A percentile compares a stretch with the other conserved stretches of the same genome.
These are phyloP conservation scores for Dryobota labecula DNA, from an alignment of 2,888 invertebrate genomes.

Conservation along the genomic window DNA sequence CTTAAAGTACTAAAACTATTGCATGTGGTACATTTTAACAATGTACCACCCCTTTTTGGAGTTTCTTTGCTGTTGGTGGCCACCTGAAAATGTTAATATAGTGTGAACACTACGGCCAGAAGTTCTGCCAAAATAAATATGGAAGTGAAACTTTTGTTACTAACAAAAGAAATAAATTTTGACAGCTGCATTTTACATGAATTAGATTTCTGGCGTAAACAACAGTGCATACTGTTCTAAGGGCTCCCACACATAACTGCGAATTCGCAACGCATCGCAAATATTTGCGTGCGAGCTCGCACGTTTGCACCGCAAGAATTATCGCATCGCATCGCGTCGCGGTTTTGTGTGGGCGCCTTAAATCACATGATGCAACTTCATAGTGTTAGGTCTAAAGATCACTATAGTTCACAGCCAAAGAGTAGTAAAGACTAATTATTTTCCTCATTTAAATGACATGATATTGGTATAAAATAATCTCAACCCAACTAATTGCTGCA, in stretches of 20 bases:
- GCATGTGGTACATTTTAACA: conserved; percentile 94
- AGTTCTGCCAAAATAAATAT: background rate
- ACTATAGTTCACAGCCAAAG: conserved; percentile 19
- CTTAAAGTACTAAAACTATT: conserved; percentile 95
- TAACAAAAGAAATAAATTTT: background rate
- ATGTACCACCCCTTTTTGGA: conserved; percentile 86
- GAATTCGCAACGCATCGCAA: too few relatives aligned
- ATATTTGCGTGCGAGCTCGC: too few relatives aligned
- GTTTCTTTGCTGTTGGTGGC: conserved; percentile 87
- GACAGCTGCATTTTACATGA: background rate
- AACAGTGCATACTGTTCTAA: conserved; percentile 15
- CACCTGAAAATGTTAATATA: conserved; percentile 75
- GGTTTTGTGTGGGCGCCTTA: too few relatives aligned
- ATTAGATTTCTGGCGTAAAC: background rate
- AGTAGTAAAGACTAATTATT: conserved; percentile 22
- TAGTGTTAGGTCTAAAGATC: conserved; percentile 42
- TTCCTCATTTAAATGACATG: conserved; percentile 19
- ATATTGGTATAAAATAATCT: conserved; percentile 4
- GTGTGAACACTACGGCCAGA: background rate
- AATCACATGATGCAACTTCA: conserved; percentile 33
- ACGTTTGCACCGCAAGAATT: too few relatives aligned
- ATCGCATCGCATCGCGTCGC: too few relatives aligned
- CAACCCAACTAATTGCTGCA: background rate
- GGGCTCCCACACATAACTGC: too few relatives aligned
- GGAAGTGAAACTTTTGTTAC: background rate